Base-by-base conservation (phyloP, 1,140 invertebrate species). In the Camponotus floridanus region DNA sequence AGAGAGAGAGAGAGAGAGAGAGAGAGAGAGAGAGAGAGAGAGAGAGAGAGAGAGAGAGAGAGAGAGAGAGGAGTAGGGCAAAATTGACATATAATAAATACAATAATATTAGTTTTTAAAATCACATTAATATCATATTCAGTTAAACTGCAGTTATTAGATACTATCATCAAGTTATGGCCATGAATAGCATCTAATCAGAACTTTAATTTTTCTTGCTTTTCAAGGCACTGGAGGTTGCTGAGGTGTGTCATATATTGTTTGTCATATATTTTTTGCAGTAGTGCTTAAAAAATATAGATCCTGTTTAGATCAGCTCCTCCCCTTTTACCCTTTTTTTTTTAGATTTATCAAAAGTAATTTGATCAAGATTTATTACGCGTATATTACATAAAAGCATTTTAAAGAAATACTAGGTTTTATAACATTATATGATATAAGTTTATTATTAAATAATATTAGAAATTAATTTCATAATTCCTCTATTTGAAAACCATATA, bases 221-320 rank as follows among this genome's bases (percentile, higher is more conserved):
- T 91, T 90, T 93, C 91, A 93, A 95, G 95, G 95, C 95, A 91
- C 91, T 94, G 94, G 95, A 96, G 91, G 95, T 96, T 90, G 94
- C 95, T 92, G 95, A 96, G 94, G 96, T 96, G 95, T 96, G 96
- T 96, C 92, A 88, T 87, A 88, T 86, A 90, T 88, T 86, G 85
- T 26, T 26, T 92, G 89, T 90, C 51, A 81, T 87, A 73, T 85
- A 73, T 71, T 81, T 84, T 88, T 65, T 71, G 65, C 74, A 73
- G 51, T 90, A 90, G 73, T 73, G 65, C 31, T 85, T 83, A 31
- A 74, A 73, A 31, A 61, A 8, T 55, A 45, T 62, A 36, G 26
- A 79, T 88, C 39, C 59, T 61, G 59, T 81, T 76, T 51, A 51
- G 15, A 51, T 51, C 48, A 51, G 48, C 48, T 51, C 48, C 45